These are phyloP conservation scores for Megamerina dolium DNA, from an alignment of 2,888 invertebrate genomes.

Conservation along the genomic window DNA sequence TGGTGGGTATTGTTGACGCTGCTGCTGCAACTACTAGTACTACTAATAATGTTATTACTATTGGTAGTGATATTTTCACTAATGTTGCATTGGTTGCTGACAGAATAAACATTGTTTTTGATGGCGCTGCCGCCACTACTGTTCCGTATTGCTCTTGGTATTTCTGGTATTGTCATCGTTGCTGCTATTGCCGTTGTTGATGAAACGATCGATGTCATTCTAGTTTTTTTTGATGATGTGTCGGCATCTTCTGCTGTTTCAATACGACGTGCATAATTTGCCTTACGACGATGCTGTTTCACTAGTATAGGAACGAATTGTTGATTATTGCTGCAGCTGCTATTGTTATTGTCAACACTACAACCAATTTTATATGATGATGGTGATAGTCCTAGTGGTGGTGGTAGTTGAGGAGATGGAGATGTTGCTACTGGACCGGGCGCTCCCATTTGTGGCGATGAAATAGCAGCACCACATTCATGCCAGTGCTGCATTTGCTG, in stretches of 20 bases:
- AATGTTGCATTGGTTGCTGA: too few relatives aligned
- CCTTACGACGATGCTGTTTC: conserved; percentile 27
- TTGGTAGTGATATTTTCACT: too few relatives aligned
- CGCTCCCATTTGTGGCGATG: conserved; percentile 6
- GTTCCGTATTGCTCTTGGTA: too few relatives aligned
- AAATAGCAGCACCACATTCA: background rate
- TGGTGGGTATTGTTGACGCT: conserved; percentile 3
- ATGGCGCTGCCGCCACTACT: too few relatives aligned
- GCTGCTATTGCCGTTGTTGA: background rate
- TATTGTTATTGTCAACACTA: background rate
- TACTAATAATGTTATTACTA: too few relatives aligned
- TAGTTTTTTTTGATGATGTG: conserved; percentile 6
- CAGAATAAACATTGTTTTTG: too few relatives aligned
- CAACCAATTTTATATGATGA: background rate
- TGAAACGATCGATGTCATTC: background rate
- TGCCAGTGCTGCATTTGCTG: conserved; percentile 2
- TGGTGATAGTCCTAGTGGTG: conserved; percentile 17
- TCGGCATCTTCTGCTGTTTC: conserved; percentile 16
- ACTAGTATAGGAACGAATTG: too few relatives aligned
- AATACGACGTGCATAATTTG: conserved; percentile 26
- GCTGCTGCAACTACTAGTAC: too few relatives aligned
- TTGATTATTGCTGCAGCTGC: background rate
- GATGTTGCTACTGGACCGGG: background rate
- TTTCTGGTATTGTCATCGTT: background rate
- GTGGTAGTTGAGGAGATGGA: conserved; percentile 20